phyloP scores from a whole-genome alignment of 1,140 invertebrate genomes.

The Varroa destructor region DNA sequence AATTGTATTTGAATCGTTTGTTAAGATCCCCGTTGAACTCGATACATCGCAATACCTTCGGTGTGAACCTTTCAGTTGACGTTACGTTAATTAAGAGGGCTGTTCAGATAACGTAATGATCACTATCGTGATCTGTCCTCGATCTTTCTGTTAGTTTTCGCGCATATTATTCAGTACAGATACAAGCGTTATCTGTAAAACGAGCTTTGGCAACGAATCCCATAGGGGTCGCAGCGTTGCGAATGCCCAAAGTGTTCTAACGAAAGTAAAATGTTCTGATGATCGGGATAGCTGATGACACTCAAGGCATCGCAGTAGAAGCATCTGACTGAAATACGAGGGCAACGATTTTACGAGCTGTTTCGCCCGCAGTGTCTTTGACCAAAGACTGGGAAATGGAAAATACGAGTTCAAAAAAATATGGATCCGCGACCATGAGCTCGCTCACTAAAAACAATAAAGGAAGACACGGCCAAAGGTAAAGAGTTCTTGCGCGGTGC shows the following conservation, averaged over 20 bases:
- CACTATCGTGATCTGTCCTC: neutral
- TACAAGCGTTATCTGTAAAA: too few species aligned
- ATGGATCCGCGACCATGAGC: neutral
- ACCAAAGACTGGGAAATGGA: neutral
- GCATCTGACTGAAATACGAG: neutral
- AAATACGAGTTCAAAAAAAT: conserved; percentile 2
- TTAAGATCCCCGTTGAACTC: conserved; percentile 11
- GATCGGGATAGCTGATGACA: too few species aligned
- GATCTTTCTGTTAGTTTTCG: neutral
- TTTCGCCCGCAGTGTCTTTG: neutral
- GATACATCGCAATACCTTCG: neutral
- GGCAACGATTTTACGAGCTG: neutral
- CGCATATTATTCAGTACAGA: neutral
- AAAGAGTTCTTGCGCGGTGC: neutral
- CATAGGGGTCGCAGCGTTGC: neutral
- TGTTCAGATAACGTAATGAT: neutral
- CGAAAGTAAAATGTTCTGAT: neutral
- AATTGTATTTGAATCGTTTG: neutral
- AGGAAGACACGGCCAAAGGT: neutral
- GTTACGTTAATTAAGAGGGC: neutral
- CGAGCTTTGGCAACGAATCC: neutral
- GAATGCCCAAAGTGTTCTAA: neutral
- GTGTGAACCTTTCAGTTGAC: neutral
- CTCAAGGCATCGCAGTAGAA: neutral
- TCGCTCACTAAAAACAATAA: neutral